Base-by-base conservation (phyloP, 1,140 invertebrate genomes). In the Scylla paramamosain region DNA sequence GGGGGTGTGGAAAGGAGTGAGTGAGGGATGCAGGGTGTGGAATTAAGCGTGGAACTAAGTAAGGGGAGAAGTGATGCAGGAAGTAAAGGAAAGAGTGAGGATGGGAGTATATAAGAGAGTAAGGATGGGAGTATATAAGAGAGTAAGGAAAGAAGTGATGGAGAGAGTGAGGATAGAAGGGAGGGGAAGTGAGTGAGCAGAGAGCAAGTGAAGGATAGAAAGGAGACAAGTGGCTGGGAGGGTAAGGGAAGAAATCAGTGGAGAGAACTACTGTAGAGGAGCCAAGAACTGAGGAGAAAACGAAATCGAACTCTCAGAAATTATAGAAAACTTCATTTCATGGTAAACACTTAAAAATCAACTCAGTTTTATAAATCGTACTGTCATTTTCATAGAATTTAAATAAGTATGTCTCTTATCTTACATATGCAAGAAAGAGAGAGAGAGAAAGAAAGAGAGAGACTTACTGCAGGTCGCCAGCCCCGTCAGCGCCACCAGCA, bases 401-500 rank as follows among this genome's bases (percentile, higher is more conserved):
- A 39, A 6, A 39, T 39, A n/a, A n/a, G n/a, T n/a, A n/a, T n/a
- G n/a, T n/a, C n/a, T n/a, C n/a, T n/a, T n/a, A n/a, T n/a, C n/a
- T n/a, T n/a, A n/a, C n/a, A n/a, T n/a, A n/a, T n/a, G 67, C 8
- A 20, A 77, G 67, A 77, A 20, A 77, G 67, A 77, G 67, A 77
- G 67, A 77, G 67, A 77, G 67, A 77, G 67, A 77, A 20, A 77
- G 67, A 77, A 20, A 77, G 67, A 77, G 67, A 77, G 67, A 77
- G 25, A 77, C 67, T 77, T 77, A 77, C 67, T 77, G 25, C 67
- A 77, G 52, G 29, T 32, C 2, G 59, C 28, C 29, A 46, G 31
- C 84, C 31, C 39, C 90, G 67, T 16, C 48, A 31, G 29, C 90
- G 67, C 90, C 52, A 77, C 48, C 90, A 91, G 4, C 8, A 91